These are phyloP conservation scores for Neria commutata DNA, from an alignment of 2,888 invertebrate species.

Conservation along the genomic window DNA sequence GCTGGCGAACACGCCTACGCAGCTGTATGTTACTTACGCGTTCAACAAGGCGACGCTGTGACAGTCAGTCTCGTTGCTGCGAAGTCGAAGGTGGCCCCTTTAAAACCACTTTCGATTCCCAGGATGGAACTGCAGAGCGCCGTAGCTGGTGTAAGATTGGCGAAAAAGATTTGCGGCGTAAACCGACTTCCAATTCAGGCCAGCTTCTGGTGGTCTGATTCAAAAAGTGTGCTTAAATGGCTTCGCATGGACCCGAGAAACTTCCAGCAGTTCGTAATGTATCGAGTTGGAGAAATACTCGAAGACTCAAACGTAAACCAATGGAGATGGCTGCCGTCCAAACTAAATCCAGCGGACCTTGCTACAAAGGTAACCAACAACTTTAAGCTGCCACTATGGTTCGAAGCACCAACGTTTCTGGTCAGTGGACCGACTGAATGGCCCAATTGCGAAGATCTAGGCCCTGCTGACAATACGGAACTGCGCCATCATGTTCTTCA, in stretches of 20 bases:
- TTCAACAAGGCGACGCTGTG: slow-evolving; percentile 4
- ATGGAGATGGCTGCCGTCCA: slow-evolving; percentile 30
- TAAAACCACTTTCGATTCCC: slow-evolving; percentile 26
- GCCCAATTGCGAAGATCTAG: slow-evolving; percentile 2
- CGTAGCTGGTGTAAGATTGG: slow-evolving; percentile 13
- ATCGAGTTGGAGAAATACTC: slow-evolving; percentile 26
- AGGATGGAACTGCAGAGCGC: slow-evolving; percentile 29
- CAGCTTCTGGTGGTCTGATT: slow-evolving; percentile 18
- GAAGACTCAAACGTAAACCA: slow-evolving; percentile 22
- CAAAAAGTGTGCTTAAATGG: slow-evolving; percentile 30
- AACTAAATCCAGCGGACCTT: slow-evolving; percentile 25
- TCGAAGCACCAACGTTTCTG: slow-evolving; percentile 20
- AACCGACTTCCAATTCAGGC: slow-evolving; percentile 6
- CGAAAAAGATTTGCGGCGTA: slow-evolving; percentile 8
- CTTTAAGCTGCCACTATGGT: slow-evolving; percentile 13
- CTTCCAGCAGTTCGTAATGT: slow-evolving; percentile 27
- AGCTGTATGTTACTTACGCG: slow-evolving; percentile 6
- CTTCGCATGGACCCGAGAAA: slow-evolving; percentile 25
- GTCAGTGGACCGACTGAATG: neutral
- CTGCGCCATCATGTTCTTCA: neutral
- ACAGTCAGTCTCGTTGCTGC: slow-evolving; percentile 14
- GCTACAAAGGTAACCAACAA: slow-evolving; percentile 23
- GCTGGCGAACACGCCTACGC: slow-evolving; percentile 9
- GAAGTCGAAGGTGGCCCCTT: slow-evolving; percentile 26
- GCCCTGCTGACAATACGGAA: neutral